Percentiles rank a stretch among this genome's conserved stretches.
Conservation (phyloP, 2,888 invertebrate genomes). For the Desoria tigrina region DNA sequence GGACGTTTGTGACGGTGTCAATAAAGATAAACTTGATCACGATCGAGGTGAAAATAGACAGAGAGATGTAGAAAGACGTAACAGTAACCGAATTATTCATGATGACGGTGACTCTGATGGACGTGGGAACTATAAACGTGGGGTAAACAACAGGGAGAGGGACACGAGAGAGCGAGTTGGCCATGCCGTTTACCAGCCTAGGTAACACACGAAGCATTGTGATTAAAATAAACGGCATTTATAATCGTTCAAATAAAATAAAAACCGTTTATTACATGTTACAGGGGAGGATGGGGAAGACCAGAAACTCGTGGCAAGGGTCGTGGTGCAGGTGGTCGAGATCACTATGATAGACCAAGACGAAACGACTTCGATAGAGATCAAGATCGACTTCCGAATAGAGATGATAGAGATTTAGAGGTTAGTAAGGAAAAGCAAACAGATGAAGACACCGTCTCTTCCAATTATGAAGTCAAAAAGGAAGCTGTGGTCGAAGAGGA, state of each 20-base stretch:
- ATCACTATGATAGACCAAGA: constrained; percentile 30
- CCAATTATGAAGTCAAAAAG: constrained; percentile 28
- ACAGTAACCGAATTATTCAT: too few species aligned
- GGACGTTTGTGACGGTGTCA: background rate
- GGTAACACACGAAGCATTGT: constrained; percentile 19
- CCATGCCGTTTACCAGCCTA: constrained; percentile 43
- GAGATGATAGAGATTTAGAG: constrained; percentile 28
- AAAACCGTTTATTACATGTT: background rate
- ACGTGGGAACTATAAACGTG: constrained; percentile 25
- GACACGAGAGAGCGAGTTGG: constrained; percentile 43
- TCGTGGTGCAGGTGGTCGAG: constrained; percentile 25
- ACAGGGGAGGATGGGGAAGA: constrained; percentile 22
- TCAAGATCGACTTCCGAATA: background rate
- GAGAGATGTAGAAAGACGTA: constrained; percentile 19
- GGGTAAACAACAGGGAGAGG: too few species aligned
- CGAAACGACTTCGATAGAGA: constrained; percentile 24
- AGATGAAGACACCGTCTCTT: constrained; percentile 19
- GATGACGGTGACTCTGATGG: constrained; percentile 25
- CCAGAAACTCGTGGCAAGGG: constrained; percentile 25
- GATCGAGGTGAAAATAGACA: constrained; percentile 24
- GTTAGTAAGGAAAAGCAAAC: constrained; percentile 15
- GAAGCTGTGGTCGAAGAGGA: constrained; percentile 26
- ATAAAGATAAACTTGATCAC: background rate
- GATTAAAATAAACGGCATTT: background rate
- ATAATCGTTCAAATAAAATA: constrained; percentile 1